Base-by-base conservation (phyloP, 2,888 invertebrate genomes). In the Cyclophora punctaria region DNA sequence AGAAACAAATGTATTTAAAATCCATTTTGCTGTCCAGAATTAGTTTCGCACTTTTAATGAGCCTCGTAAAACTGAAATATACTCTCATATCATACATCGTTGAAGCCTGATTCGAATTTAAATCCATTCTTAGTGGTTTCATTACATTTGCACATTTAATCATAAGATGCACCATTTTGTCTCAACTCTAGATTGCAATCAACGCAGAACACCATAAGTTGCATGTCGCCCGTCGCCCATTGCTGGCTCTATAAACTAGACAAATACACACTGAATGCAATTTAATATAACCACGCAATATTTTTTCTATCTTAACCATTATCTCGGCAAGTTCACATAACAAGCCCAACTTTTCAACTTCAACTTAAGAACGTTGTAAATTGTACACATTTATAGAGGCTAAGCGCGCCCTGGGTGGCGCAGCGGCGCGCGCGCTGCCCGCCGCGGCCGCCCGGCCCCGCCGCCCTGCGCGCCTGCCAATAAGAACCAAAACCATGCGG, bases 351-450 rank as follows among this genome's bases (percentile, higher is more conserved):
- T 83, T 83, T 78, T 83, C 81, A 82, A 82, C 78, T 78, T 80
- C 75, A 75, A 73, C 69, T 76, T 76, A 78, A 75, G 80, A 74
- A 73, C 73, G 78, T 78, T 79, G 79, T 83, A 84, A 84, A 84
- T 83, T 79, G 81, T 78, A 70, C 66, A 69, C 84, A 78, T 84
- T 84, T 84, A 83, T 83, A 78, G 81, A 71, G 71, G 67, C 74
- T 69, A 69, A 67, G 69, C 60, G 65, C 83, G 76, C 80, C 73
- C 74, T 84, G 84, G 84, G 84, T 84, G 84, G 84, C 77, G 69
- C 57, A 55, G 45, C 44, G 52, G 58, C 48, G 55, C 44, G 4
- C 35, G 43, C 7, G 42, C 42, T 5, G 34, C 50, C 5, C 34
- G 3, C 7, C 7, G 56, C 46, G 45, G 52, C 59, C 48, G 55